A percentile compares a stretch with the other conserved stretches of the same genome.
Evolutionary conservation across 2,888 invertebrate genomes (phyloP).

Genomic region (Heterodera filipjevi): DNA sequence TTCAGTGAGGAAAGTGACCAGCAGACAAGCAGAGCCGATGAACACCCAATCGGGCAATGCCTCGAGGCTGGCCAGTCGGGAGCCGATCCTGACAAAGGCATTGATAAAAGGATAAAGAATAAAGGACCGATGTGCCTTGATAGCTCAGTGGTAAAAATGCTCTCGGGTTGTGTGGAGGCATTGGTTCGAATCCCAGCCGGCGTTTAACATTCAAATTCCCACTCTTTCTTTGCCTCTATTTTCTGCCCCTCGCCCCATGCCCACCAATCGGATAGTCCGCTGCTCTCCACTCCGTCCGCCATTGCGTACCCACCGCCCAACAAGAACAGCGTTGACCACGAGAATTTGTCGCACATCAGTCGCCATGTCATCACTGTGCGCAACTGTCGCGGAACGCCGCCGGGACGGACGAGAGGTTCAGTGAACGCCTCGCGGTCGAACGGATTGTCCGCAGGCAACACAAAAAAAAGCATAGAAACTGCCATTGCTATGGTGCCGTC

Average conservation of each 20-base stretch:
- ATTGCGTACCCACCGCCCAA: slow-evolving; percentile 57
- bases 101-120: too few species aligned
- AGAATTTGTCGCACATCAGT: slow-evolving; percentile 48
- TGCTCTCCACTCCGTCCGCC: slow-evolving; percentile 46
- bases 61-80: slow-evolving; percentile 32
- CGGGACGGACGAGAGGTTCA: slow-evolving; percentile 14
- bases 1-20: slow-evolving; percentile 50
- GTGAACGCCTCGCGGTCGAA: slow-evolving; percentile 26
- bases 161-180: too few species aligned
- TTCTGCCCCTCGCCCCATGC: not conserved
- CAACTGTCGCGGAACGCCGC: not conserved
- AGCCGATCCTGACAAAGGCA: slow-evolving; percentile 32
- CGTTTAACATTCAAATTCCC: too few species aligned
- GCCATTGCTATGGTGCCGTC: slow-evolving; percentile 49
- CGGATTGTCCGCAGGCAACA: slow-evolving; percentile 50
- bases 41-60: slow-evolving; percentile 40
- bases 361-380: slow-evolving; percentile 48
- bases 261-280: slow-evolving; percentile 40
- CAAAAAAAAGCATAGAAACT: slow-evolving; percentile 47
- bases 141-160: too few species aligned
- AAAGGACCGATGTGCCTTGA: too few species aligned
- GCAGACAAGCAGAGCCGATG: slow-evolving; percentile 36
- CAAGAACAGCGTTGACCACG: slow-evolving; percentile 51
- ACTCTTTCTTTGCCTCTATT: not conserved
- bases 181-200: not conserved